Evolutionary conservation across 2,113 vertebrate species (phyloP).

Genomic region (Larimichthys polyactis): DNA sequence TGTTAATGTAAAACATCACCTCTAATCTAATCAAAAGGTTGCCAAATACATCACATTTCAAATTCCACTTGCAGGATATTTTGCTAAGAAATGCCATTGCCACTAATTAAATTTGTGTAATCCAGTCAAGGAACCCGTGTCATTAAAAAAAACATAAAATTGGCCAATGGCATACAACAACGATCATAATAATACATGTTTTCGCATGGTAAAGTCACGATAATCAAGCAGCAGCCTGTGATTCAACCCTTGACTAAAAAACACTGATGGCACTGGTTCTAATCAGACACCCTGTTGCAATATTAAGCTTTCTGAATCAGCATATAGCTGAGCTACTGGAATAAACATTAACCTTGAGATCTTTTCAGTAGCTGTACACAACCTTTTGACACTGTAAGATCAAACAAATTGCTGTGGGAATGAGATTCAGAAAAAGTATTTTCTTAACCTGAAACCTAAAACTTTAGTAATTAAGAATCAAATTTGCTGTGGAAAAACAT

Average conservation of each 20-base stretch:
- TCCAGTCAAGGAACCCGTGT: neutral
- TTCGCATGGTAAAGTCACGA: neutral
- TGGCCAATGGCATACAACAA: neutral
- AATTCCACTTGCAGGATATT: conserved; percentile 28
- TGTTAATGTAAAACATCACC: conserved; percentile 33
- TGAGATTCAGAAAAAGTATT: neutral
- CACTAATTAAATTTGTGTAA: conserved; percentile 6
- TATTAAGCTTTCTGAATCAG: neutral
- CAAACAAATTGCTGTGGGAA: neutral
- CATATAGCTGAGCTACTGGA: neutral
- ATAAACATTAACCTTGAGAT: conserved; percentile 4
- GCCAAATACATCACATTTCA: neutral
- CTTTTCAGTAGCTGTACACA: neutral
- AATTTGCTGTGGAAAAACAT: neutral
- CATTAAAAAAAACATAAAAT: neutral
- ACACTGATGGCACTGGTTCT: neutral
- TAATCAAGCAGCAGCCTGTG: conserved; percentile 1
- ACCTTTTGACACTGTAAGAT: neutral
- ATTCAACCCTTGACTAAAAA: neutral
- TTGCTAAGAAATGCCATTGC: neutral
- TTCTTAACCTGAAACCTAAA: neutral
- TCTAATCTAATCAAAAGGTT: conserved; percentile 11
- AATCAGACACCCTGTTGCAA: neutral
- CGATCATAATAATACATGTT: neutral
- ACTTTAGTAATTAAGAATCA: neutral